Evolutionary conservation across 2,113 vertebrate genomes (phyloP).

Genomic region (Lagopus muta): DNA sequence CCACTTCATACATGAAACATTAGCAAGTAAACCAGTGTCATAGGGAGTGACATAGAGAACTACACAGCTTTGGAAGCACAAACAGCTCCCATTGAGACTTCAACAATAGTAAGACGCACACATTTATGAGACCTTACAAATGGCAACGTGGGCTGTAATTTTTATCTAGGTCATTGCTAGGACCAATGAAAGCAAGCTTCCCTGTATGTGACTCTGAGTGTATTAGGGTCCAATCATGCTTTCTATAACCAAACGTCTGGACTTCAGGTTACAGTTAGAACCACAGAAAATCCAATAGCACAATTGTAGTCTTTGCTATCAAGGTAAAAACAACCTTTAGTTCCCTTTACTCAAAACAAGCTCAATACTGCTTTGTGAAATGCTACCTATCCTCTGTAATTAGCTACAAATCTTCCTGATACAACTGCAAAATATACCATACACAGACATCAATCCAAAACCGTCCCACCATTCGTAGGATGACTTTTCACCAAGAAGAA

Average conservation of each 20-base stretch:
- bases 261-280: not conserved
- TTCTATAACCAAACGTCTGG: not conserved
- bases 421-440: not conserved
- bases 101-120: not conserved
- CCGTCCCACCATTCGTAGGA: not conserved
- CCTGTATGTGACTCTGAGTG: rapidly evolving
- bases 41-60: not conserved
- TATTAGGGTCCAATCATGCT: not conserved
- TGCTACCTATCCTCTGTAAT: not conserved
- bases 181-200: not conserved
- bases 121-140: no score
- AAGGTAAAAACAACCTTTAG: not conserved
- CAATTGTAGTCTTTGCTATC: not conserved
- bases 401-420: not conserved
- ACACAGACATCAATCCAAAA: not conserved
- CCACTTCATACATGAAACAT: not conserved
- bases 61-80: not conserved
- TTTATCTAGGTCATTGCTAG: not conserved
- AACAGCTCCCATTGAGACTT: not conserved
- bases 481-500: not conserved
- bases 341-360: not conserved
- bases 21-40: not conserved
- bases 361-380: not conserved
- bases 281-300: not conserved
- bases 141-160: not conserved